A percentile compares a stretch with the other conserved stretches of the same genome.
These are phyloP conservation scores for Ctenopoma multispine DNA, from an alignment of 2,797 vertebrate genomes.

Conservation along the genomic window DNA sequence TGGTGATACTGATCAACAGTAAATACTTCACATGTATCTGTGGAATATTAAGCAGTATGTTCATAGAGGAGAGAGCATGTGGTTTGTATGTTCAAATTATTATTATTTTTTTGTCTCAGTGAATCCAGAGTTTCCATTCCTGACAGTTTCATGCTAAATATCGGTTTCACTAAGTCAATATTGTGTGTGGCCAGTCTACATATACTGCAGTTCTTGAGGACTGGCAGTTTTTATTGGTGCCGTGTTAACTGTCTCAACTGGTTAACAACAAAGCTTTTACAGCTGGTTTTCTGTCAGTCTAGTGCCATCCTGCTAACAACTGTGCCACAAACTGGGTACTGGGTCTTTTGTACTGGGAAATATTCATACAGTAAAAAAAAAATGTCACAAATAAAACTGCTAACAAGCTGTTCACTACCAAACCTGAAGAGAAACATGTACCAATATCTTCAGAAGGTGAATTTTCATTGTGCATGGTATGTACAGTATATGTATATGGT, in stretches of 20 bases:
- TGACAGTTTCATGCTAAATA: constrained; percentile 60
- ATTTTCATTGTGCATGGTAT: constrained; percentile 87
- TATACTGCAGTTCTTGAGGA: constrained; percentile 25
- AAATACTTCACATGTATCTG: constrained; percentile 48
- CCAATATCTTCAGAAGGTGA: constrained; percentile 73
- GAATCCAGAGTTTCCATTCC: constrained; percentile 69
- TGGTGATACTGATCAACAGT: constrained; percentile 49
- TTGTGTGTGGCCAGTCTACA: constrained; percentile 19
- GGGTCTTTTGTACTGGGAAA: constrained; percentile 34
- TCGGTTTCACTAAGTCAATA: constrained; percentile 39
- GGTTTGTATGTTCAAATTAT: constrained; percentile 20
- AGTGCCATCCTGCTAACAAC: constrained; percentile 24
- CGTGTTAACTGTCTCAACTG: constrained; percentile 37
- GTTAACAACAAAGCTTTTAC: constrained; percentile 23
- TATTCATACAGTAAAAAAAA: constrained; percentile 44
- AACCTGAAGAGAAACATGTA: constrained; percentile 63
- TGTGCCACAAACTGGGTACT: constrained; percentile 50
- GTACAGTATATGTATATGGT: constrained; percentile 85
- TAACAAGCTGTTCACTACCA: constrained; percentile 56
- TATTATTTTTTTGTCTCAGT: constrained; percentile 18
- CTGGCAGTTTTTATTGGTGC: constrained; percentile 28
- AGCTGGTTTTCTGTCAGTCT: constrained; percentile 9
- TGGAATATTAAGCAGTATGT: constrained; percentile 52
- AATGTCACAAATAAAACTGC: constrained; percentile 59
- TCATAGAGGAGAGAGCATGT: constrained; percentile 31